These are phyloP conservation scores for Xiphophorus maculatus DNA, from an alignment of 2,113 vertebrate species.

Conservation along the genomic window DNA sequence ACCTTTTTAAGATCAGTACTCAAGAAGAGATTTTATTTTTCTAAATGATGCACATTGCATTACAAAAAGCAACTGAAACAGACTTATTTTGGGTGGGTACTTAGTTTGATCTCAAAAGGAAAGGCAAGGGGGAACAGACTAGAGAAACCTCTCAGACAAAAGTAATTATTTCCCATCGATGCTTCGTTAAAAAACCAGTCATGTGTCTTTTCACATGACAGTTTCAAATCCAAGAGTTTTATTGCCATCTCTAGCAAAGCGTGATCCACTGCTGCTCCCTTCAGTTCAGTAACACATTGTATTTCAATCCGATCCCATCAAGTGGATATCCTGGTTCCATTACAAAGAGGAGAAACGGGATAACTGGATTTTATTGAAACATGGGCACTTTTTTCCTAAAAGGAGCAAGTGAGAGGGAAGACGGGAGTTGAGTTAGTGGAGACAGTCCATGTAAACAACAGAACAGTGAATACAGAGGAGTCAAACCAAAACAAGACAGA, in stretches of 20 bases:
- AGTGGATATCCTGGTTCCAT: conserved; percentile 46
- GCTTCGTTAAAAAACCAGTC: conserved; percentile 40
- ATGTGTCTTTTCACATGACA: conserved; percentile 43
- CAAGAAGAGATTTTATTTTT: conserved; percentile 6
- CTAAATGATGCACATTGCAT: conserved; percentile 4
- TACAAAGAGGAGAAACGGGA: conserved; percentile 56
- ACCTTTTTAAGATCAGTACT: conserved; percentile 1
- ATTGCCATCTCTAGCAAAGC: conserved; percentile 42
- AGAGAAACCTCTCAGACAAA: conserved; percentile 6
- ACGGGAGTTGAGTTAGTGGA: not conserved
- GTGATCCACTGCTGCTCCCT: conserved; percentile 40
- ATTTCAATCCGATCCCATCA: conserved; percentile 65
- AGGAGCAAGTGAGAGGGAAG: not conserved
- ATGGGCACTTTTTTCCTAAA: conserved; percentile 22
- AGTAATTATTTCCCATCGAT: conserved; percentile 35
- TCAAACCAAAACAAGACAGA: not conserved
- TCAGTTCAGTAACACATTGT: conserved; percentile 53
- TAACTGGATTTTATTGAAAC: conserved; percentile 68
- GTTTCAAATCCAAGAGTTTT: conserved; percentile 37
- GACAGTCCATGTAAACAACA: not conserved
- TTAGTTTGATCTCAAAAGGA: not conserved
- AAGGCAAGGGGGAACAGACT: conserved; percentile 11
- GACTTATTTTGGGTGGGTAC: not conserved
- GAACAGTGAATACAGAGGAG: not conserved
- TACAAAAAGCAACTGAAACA: not conserved